A percentile compares a stretch with the other conserved stretches of the same genome.
Conservation (phyloP, 2,113 vertebrate species). For the Circaetus gallicus region DNA sequence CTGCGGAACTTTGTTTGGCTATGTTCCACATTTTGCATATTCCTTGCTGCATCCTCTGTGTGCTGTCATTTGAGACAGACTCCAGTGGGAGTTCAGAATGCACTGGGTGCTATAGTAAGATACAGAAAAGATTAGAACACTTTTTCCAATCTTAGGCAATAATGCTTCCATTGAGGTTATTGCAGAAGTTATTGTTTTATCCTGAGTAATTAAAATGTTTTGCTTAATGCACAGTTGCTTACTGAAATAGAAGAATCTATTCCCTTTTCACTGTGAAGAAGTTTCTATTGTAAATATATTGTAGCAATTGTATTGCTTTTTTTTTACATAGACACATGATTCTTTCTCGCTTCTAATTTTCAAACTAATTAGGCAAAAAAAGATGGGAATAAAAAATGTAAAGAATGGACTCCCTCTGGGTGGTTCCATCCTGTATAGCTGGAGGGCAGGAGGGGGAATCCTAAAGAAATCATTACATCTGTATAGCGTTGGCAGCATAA, state of each 20-base stretch:
- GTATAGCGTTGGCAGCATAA: neutral
- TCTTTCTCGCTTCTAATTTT: neutral
- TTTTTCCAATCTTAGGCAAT: neutral
- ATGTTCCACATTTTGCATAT: neutral
- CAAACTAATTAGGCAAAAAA: neutral
- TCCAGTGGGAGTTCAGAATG: neutral
- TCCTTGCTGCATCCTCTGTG: neutral
- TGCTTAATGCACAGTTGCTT: neutral
- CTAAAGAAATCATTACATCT: neutral
- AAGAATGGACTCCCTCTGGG: neutral
- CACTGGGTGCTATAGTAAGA: neutral
- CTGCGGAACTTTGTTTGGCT: neutral
- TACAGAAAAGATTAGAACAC: neutral
- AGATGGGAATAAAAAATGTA: neutral
- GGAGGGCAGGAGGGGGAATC: neutral
- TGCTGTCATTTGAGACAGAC: neutral
- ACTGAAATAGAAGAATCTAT: neutral
- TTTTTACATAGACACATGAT: neutral
- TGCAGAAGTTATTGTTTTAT: neutral
- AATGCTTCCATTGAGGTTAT: neutral
- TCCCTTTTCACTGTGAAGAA: neutral
- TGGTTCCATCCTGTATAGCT: neutral
- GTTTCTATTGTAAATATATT: neutral
- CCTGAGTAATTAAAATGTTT: neutral
- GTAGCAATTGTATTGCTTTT: neutral